phyloP scores from a whole-genome alignment of 2,888 invertebrate genomes.

The Xestoiulus laeticollis region DNA sequence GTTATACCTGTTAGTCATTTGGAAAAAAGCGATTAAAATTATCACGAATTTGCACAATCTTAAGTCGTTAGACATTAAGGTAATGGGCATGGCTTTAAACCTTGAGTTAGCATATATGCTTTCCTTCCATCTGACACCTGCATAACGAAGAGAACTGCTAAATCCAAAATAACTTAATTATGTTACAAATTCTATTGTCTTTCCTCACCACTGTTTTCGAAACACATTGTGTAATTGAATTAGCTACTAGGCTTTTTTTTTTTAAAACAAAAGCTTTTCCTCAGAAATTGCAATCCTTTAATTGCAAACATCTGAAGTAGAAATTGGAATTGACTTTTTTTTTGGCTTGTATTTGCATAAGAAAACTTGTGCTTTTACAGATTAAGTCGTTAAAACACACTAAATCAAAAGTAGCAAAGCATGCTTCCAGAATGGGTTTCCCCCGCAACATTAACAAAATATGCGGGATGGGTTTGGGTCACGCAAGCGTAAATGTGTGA shows the following conservation, averaged over 20 bases:
- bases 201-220: slow-evolving; percentile 36
- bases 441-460: not conserved
- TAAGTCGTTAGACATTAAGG: slow-evolving; percentile 2
- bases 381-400: not conserved
- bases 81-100: not conserved
- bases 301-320: slow-evolving; percentile 35
- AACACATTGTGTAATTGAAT: slow-evolving; percentile 12
- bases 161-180: slow-evolving; percentile 36
- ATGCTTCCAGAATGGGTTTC: not conserved
- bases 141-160: not conserved
- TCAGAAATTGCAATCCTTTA: not conserved
- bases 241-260: not conserved
- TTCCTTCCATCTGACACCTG: not conserved
- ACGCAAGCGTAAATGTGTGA: not conserved
- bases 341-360: not conserved
- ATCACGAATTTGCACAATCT: not conserved
- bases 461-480: not conserved
- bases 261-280: not conserved
- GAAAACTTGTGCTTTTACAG: slow-evolving; percentile 1
- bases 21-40: not conserved
- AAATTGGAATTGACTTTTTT: not conserved
- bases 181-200: not conserved
- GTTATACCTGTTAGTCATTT: not conserved
- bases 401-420: slow-evolving; percentile 2
- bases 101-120: not conserved